Conservation (phyloP, 2,113 vertebrate genomes). For the Malurus melanocephalus region DNA sequence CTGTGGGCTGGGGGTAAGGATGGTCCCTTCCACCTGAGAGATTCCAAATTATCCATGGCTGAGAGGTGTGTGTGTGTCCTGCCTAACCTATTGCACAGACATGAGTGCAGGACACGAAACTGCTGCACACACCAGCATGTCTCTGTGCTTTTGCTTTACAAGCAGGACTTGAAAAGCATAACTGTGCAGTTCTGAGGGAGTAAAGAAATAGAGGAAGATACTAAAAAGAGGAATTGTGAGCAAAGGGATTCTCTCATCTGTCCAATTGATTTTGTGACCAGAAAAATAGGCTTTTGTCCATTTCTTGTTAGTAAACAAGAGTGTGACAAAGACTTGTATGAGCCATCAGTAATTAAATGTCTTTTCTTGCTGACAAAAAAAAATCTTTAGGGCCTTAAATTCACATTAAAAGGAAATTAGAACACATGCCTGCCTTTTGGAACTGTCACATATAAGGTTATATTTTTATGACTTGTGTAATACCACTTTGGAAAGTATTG, state of each 20-base stretch:
- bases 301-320: neutral
- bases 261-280: neutral
- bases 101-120: neutral
- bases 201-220: neutral
- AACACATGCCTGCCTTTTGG: neutral
- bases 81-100: neutral
- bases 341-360: neutral
- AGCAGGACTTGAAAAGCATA: neutral
- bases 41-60: neutral
- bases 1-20: neutral
- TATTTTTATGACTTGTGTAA: neutral
- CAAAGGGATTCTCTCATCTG: neutral
- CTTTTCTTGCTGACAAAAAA: neutral
- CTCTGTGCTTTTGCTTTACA: neutral
- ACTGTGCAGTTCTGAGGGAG: neutral
- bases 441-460: neutral
- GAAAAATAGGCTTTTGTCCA: neutral
- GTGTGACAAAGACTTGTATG: neutral
- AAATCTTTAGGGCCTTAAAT: neutral
- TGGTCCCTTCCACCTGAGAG: accelerated
- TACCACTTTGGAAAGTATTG: neutral
- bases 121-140: neutral
- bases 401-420: neutral
- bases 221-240: neutral
- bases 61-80: neutral